phyloP scores from a whole-genome alignment of 2,888 invertebrate genomes.

The Acheta domesticus region DNA sequence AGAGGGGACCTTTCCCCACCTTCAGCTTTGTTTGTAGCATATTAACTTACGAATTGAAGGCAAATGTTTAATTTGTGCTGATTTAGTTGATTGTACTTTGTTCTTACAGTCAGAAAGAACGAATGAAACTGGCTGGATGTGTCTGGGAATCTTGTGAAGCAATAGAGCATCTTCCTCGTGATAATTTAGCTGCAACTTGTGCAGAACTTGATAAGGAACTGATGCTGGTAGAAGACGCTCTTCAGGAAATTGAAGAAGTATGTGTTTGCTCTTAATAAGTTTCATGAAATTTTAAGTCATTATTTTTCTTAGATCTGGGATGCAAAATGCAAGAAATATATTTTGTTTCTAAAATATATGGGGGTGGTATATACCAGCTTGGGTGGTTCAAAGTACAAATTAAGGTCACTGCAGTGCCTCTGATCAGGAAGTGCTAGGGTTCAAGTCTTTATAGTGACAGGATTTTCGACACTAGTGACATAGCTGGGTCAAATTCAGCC shows the following conservation, averaged over 20 bases:
- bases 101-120: conserved; percentile 32
- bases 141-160: conserved; percentile 37
- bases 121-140: conserved; percentile 33
- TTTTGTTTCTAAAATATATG: no score
- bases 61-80: neutral
- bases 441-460: no score
- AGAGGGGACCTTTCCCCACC: no score
- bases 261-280: neutral
- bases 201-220: conserved; percentile 35
- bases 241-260: conserved; percentile 39
- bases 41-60: no score
- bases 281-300: neutral
- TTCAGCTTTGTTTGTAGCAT: no score
- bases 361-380: no score
- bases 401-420: no score
- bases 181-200: conserved; percentile 34
- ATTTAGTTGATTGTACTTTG: neutral
- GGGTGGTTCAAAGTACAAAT: no score
- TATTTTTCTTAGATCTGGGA: neutral
- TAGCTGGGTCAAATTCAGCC: no score
- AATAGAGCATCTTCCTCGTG: conserved; percentile 31
- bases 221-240: conserved; percentile 35
- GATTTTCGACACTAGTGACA: no score
- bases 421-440: no score
- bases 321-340: no score